Evolutionary conservation across 2,888 invertebrate species (phyloP), one percentile per base, ranked within the genome.

Genomic region (Malthinus seriepunctatus): DNA sequence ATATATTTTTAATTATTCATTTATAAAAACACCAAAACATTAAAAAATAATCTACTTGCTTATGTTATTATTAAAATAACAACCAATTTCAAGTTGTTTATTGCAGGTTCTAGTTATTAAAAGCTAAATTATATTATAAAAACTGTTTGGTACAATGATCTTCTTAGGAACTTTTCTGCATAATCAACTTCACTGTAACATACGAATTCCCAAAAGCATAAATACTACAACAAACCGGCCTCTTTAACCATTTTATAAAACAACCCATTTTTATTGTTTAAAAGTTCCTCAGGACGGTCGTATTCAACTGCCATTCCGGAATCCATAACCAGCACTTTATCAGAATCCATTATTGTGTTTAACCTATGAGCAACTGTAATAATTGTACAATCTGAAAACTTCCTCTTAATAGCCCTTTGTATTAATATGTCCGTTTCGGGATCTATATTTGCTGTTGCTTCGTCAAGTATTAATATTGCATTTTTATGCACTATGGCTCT

Each of bases 271-370:
- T 80, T 78, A 67, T 84, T 82, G 12, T 83, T 80, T 51, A 90
- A 71, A 47, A 91, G 73, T 67, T 83, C 81, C 69, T 83, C 84
- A 0, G 95, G 93, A 66, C 87, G 86, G 1, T 88, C 92, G 31
- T 88, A 84, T 75, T 95, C 93, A 1, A 86, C 83, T 73, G 88
- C 82, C 34, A 34, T 86, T 0, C 92, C 92, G 15, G 87, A 86
- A 72, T 90, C 88, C 82, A 93, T 85, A 10, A 91, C 90, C 67
- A 91, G 74, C 51, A 91, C 87, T 76, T 86, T 84, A 78, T 91
- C 89, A 0, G 88, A 89, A 76, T 92, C 91, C 86, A 92, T 91
- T 48, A 93, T 88, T 0, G 92, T 91, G 69, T 91, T 86, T 5
- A 93, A 82, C 31, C 92, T 82, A 77, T 92, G 91, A 33, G 92